Percentiles rank a stretch among this genome's conserved stretches.
Evolutionary conservation across 1,140 invertebrate genomes (phyloP).

Genomic region (Papilio dardanus): DNA sequence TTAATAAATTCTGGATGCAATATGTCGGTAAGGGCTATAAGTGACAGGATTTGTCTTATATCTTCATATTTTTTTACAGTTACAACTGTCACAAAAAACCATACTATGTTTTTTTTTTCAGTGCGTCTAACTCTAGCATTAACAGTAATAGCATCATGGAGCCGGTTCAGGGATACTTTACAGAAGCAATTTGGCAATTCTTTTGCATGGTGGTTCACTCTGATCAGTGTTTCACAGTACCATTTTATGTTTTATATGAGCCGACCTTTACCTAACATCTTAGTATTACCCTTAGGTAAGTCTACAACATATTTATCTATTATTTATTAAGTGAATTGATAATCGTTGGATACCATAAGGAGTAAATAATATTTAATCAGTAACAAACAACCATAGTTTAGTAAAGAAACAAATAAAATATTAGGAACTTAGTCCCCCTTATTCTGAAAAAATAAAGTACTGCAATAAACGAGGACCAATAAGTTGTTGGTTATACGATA

Average conservation of each 20-base stretch:
- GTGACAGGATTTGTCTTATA: too few relatives aligned
- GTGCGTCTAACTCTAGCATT: slow-evolving; percentile 92
- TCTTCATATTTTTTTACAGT: not conserved
- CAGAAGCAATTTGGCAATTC: slow-evolving; percentile 89
- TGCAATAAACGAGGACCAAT: too few relatives aligned
- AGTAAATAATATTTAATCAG: too few relatives aligned
- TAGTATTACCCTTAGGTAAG: slow-evolving; percentile 95
- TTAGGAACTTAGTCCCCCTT: too few relatives aligned
- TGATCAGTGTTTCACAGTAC: slow-evolving; percentile 95
- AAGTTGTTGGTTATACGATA: too few relatives aligned
- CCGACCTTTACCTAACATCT: slow-evolving; percentile 97
- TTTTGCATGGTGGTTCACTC: slow-evolving; percentile 91
- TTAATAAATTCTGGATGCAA: slow-evolving; percentile 95
- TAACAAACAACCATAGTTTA: too few relatives aligned
- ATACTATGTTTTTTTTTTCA: slow-evolving; percentile 80
- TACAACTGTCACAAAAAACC: slow-evolving; percentile 9
- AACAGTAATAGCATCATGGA: slow-evolving; percentile 89
- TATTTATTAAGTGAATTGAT: too few relatives aligned
- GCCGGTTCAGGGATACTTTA: slow-evolving; percentile 87
- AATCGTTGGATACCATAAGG: too few relatives aligned
- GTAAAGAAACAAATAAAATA: too few relatives aligned
- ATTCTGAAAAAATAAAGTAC: too few relatives aligned
- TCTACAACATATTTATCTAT: slow-evolving; percentile 31
- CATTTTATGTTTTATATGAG: slow-evolving; percentile 99
- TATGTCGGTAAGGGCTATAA: slow-evolving; percentile 90